Base-by-base conservation (phyloP, 2,113 vertebrate species). In the Fregata magnificens region DNA sequence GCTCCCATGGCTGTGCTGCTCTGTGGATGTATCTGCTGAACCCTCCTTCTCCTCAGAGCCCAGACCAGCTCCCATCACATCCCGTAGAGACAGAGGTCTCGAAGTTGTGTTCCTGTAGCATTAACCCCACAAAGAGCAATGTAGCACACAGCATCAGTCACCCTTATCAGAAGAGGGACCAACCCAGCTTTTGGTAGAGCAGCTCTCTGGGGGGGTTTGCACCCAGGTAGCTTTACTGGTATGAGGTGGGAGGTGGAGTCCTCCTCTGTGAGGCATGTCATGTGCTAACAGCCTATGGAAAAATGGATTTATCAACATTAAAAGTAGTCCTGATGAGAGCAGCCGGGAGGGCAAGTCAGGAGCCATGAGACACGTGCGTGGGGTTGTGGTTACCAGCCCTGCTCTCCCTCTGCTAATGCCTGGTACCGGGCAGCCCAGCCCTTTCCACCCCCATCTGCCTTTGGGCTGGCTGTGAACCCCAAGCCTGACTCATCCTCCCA, bases 331-430 rank as follows among this genome's bases (percentile, higher is more conserved):
- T 86, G 65, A 4, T 10, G n/a, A 15, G 71, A 58, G 45, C 36
- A 70, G 36, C 21, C 0, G 0, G 49, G 42, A 73, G 47, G 31
- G 49, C 19, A 0, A 3, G 17, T 45, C 42, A 66, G 84, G 56
- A 59, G 44, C 29, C 26, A 2, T 1, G 58, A 69, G 40, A 26
- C 6, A 2, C 0, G 0, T 17, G 65, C 0, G 0, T 77, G 77
- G 26, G 50, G 34, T 15, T 38, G 50, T 44, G 63, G 36, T 63
- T 92, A 65, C 78, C 40, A 81, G 36, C 28, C 4, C 55, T 0
- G 1, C n/a, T 25, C 14, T 40, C n/a, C 28, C 36, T 49, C 45
- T 70, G 38, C 32, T 13, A 4, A 29, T 2, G 3, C 49, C 69
- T 74, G 61, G 14, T 25, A 49, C 77, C 0, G 20, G 44, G 20